Evolutionary conservation across 1,140 invertebrate genomes (phyloP), one percentile per base, ranked within the genome.

Genomic region (Caenorhabditis brenneri): DNA sequence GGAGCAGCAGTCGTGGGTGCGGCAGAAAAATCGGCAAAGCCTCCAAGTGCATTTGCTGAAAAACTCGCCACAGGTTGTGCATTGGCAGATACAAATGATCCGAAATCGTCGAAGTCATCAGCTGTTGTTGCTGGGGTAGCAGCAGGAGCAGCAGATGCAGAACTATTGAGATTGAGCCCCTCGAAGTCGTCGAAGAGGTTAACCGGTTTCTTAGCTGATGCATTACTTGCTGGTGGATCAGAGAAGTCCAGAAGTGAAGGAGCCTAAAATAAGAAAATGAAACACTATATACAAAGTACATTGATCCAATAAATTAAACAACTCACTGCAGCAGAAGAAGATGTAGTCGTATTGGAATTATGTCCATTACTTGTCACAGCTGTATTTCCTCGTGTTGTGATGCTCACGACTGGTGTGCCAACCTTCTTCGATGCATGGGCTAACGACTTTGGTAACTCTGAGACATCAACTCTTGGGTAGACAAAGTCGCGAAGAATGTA

Each of bases 401-500:
- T 74, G 36, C 36, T 74, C 10, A 74, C 65, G 3, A 74, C 65
- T 39, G 82, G 69, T 3, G 58, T 51, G 0, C 39, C 39, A 9
- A 36, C 51, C 24, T 65, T 65, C 29, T 81, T 84, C 19, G 33
- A 24, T 3, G 36, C 24, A 16, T 42, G 22, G 19, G 53, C n/a
- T 3, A 46, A 24, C 10, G 78, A 24, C 27, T 74, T 65, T 1
- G 85, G 81, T 19, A 87, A 36, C 7, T 87, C 85, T n/a, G 19
- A 58, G 3, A 48, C 83, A 46, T 87, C 84, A 4, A 87, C 80
- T n/a, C 24, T 27, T 10, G 86, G 86, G 36, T 80, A 80, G 6
- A 36, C 51, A 36, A 80, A 87, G 58, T 86, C 79, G 1, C 55
- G 55, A 31, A 87, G 53, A n/a, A 86, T 82, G 36, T 86, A 86